phyloP scores from a whole-genome alignment of 2,113 vertebrate genomes.

The Ammodytes dubius region DNA sequence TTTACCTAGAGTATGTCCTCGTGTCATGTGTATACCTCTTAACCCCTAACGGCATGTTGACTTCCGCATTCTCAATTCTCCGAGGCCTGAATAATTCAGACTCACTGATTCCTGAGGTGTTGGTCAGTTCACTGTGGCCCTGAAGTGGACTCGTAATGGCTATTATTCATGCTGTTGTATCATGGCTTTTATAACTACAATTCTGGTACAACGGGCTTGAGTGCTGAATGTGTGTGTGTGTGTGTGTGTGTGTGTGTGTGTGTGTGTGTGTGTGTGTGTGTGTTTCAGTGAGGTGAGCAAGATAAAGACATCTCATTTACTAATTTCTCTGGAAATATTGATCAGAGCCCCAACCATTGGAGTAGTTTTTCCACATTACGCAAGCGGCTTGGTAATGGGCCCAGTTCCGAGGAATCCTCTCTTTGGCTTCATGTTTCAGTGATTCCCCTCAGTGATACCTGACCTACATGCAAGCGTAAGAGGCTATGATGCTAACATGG shows the following conservation, averaged over 20 bases:
- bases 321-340: conserved; percentile 51
- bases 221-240: conserved; percentile 2
- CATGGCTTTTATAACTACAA: conserved; percentile 38
- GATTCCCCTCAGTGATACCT: conserved; percentile 24
- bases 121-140: conserved; percentile 50
- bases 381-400: background rate
- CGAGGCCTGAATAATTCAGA: conserved; percentile 55
- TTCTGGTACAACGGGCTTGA: background rate
- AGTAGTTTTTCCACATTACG: conserved; percentile 35
- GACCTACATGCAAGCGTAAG: background rate
- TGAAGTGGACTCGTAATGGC: conserved; percentile 45
- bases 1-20: background rate
- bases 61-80: conserved; percentile 16
- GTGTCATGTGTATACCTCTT: background rate
- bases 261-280: conserved; percentile 16
- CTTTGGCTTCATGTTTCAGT: conserved; percentile 21
- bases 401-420: conserved; percentile 26
- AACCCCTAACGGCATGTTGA: conserved; percentile 20
- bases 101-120: conserved; percentile 16
- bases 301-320: conserved; percentile 24
- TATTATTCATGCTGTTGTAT: conserved; percentile 37
- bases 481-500: background rate
- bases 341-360: conserved; percentile 4
- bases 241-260: conserved; percentile 18
- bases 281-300: background rate